Percentiles rank a stretch among this genome's conserved stretches.
Evolutionary conservation across 1,140 invertebrate genomes (phyloP).

Genomic region (Stenopsyche tienmushanensis): DNA sequence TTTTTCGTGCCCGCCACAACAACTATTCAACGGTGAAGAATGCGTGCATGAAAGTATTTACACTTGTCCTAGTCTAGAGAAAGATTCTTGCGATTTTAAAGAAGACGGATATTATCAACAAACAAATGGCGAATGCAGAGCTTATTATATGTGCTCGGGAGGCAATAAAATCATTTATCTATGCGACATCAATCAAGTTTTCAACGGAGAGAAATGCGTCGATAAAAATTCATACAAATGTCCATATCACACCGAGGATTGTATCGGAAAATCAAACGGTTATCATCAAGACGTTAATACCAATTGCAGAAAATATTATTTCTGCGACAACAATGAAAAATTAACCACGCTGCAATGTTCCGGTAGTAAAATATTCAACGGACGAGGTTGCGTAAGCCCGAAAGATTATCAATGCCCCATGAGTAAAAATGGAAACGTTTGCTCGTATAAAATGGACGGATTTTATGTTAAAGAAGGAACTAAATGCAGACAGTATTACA

Average conservation of each 20-base stretch:
- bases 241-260: conserved; percentile 51
- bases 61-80: conserved; percentile 53
- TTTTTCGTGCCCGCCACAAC: conserved; percentile 49
- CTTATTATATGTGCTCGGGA: conserved; percentile 59
- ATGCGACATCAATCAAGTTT: conserved; percentile 53
- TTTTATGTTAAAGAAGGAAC: conserved; percentile 51
- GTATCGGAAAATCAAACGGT: conserved; percentile 54
- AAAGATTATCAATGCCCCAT: conserved; percentile 47
- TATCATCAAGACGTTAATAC: conserved; percentile 57
- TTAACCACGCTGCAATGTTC: conserved; percentile 57
- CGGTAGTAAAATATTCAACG: conserved; percentile 58
- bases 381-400: conserved; percentile 52
- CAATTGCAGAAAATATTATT: conserved; percentile 59
- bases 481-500: conserved; percentile 58
- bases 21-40: conserved; percentile 55
- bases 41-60: conserved; percentile 49
- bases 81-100: conserved; percentile 54
- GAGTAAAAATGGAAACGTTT: conserved; percentile 41
- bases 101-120: conserved; percentile 61
- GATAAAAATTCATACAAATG: conserved; percentile 49
- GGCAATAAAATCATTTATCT: conserved; percentile 59
- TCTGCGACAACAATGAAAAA: conserved; percentile 57
- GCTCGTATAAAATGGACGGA: conserved; percentile 43
- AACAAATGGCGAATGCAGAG: conserved; percentile 56
- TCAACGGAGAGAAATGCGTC: conserved; percentile 59